Evolutionary conservation across 1,140 invertebrate species (phyloP), one percentile per base, ranked within the genome.

Genomic region (Zaprionus gabonicus): DNA sequence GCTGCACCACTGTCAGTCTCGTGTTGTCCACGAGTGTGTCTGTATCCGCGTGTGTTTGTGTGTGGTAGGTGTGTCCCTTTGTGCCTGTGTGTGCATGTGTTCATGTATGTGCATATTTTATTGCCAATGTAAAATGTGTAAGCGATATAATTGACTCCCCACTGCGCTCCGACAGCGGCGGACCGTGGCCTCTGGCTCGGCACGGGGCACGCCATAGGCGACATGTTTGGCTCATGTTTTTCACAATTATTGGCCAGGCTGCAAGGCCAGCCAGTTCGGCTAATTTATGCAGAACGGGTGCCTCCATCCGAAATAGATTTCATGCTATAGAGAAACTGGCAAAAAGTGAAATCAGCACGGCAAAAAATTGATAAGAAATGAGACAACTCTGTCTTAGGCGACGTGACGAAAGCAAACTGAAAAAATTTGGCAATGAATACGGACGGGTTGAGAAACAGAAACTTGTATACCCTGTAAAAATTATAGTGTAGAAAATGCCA

Each of bases 81-180:
- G 17, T 56, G 68, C 28, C 27, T 44, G n/a, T 38, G 12, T 38
- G 17, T 66, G 46, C 13, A 46, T 57, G 15, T 51, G 17, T 36
- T 20, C 59, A n/a, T 64, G 69, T 71, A 27, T 65, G 25, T 65
- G 74, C 60, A 84, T 72, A 85, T 85, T 85, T 85, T 82, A 85
- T 85, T 86, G 82, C 71, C 76, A 66, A 82, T 86, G 75, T 88
- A 69, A 82, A 87, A 84, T 90, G 78, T 73, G 73, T 84, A 84
- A 81, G 55, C 85, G 69, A 80, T 70, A 88, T 88, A 88, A 87
- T 87, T 87, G 84, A 78, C 84, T 81, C 67, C 70, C 64, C 79
- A 63, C 67, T 55, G 62, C 38, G 65, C 13, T 59, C 23, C 15
- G 27, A 41, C 31, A 31, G 71, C 20, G 51, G n/a, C 56, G 17